phyloP scores from a whole-genome alignment of 2,797 vertebrate species.

The Masticophis lateralis region DNA sequence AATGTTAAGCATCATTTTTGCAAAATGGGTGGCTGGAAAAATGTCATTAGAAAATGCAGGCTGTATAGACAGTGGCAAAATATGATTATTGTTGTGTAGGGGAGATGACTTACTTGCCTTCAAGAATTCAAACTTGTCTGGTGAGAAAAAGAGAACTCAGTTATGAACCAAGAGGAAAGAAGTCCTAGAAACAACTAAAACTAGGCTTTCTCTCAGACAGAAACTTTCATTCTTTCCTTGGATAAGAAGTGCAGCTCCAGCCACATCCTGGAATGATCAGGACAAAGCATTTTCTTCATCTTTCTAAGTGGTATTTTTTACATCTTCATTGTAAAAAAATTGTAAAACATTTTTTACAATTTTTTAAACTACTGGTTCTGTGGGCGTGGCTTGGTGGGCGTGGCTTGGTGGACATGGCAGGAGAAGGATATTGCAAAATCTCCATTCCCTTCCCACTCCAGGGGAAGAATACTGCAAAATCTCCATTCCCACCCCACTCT shows the following conservation, averaged over 20 bases:
- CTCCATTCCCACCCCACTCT: too few relatives aligned
- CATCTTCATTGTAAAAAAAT: too few relatives aligned
- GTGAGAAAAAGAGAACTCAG: neutral
- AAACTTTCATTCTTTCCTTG: neutral
- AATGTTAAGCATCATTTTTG: neutral
- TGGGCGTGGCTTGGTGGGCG: too few relatives aligned
- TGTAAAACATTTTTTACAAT: too few relatives aligned
- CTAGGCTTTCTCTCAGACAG: neutral
- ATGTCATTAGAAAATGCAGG: neutral
- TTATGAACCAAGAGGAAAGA: neutral
- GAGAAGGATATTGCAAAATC: too few relatives aligned
- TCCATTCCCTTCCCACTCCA: too few relatives aligned
- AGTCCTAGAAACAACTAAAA: neutral
- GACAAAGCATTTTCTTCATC: neutral
- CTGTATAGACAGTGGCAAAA: neutral
- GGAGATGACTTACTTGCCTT: neutral
- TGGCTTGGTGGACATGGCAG: too few relatives aligned
- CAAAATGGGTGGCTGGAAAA: neutral
- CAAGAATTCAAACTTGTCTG: neutral
- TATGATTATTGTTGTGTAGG: neutral
- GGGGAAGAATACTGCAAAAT: too few relatives aligned
- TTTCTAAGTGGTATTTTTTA: too few relatives aligned
- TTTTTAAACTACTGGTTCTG: too few relatives aligned
- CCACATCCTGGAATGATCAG: neutral
- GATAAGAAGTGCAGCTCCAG: neutral